Evolutionary conservation across 1,140 invertebrate species (phyloP).

Genomic region (Listronotus oregonensis): DNA sequence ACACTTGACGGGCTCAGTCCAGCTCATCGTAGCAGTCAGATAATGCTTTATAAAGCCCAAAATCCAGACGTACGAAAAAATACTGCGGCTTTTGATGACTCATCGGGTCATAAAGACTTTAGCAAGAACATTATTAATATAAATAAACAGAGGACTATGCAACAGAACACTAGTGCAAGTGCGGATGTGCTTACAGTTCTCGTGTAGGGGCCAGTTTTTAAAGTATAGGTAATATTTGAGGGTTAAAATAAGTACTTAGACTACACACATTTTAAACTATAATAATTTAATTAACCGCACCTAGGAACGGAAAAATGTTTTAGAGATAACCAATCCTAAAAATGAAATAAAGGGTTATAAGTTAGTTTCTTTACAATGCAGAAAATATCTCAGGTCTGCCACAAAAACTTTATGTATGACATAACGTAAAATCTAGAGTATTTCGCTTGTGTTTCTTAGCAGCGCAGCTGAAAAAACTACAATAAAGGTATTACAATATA

Average conservation of each 20-base stretch:
- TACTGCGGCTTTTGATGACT: slow-evolving; percentile 73
- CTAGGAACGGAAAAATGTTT: too few species aligned
- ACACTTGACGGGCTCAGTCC: slow-evolving; percentile 51
- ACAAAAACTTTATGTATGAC: too few species aligned
- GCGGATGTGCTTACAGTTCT: slow-evolving; percentile 55
- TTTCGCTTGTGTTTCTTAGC: too few species aligned
- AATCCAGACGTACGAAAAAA: slow-evolving; percentile 78
- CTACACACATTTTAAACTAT: slow-evolving; percentile 4
- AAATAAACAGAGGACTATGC: slow-evolving; percentile 55
- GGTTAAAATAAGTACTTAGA: neutral
- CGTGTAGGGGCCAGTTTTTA: slow-evolving; percentile 48
- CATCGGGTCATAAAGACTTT: slow-evolving; percentile 74
- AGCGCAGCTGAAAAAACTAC: too few species aligned
- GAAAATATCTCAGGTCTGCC: too few species aligned
- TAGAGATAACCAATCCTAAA: too few species aligned
- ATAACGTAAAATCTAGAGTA: too few species aligned
- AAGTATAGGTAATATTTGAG: slow-evolving; percentile 9
- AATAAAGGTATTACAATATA: too few species aligned
- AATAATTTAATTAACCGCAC: neutral
- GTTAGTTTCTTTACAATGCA: too few species aligned
- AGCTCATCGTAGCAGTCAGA: slow-evolving; percentile 64
- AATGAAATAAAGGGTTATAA: too few species aligned
- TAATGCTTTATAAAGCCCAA: slow-evolving; percentile 73
- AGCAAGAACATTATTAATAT: slow-evolving; percentile 70
- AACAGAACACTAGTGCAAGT: slow-evolving; percentile 50